Evolutionary conservation across 2,113 vertebrate species (phyloP).

Genomic region (Hystrix cristata): DNA sequence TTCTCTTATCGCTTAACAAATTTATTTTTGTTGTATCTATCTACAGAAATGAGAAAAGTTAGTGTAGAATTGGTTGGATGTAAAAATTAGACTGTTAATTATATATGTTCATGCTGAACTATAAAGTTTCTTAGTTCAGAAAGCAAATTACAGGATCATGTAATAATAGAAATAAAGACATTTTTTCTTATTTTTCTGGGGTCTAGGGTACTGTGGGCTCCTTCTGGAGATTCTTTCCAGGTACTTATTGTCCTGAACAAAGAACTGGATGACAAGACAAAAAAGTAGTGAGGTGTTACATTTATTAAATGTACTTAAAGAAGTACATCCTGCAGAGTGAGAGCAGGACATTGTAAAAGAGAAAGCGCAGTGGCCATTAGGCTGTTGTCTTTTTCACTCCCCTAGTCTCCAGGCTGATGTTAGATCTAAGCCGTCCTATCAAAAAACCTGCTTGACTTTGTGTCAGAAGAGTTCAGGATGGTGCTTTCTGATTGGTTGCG

Average conservation of each 20-base stretch:
- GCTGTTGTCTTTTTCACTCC: not conserved
- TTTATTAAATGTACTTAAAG: not conserved
- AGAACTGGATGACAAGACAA: no score
- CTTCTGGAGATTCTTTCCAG: no score
- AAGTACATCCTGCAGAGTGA: not conserved
- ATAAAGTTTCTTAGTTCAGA: conserved; percentile 29
- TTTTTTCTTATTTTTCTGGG: not conserved
- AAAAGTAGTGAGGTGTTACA: no score
- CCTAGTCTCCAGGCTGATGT: not conserved
- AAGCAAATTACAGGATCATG: not conserved
- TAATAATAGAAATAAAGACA: not conserved
- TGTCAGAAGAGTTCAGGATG: not conserved
- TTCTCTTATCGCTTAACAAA: conserved; percentile 32
- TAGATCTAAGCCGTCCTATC: not conserved
- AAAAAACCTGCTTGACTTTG: not conserved
- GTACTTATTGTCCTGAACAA: no score
- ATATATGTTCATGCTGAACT: not conserved
- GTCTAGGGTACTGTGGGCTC: not conserved
- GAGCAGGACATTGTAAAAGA: not conserved
- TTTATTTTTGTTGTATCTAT: conserved; percentile 14
- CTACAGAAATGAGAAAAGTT: not conserved
- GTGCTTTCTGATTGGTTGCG: not conserved
- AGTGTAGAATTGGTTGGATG: not conserved
- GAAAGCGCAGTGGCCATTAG: not conserved
- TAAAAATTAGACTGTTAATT: conserved; percentile 22